Evolutionary conservation across 2,888 invertebrate genomes (phyloP), one percentile per base, ranked within the genome.

Genomic region (Pemphredon lugubris): DNA sequence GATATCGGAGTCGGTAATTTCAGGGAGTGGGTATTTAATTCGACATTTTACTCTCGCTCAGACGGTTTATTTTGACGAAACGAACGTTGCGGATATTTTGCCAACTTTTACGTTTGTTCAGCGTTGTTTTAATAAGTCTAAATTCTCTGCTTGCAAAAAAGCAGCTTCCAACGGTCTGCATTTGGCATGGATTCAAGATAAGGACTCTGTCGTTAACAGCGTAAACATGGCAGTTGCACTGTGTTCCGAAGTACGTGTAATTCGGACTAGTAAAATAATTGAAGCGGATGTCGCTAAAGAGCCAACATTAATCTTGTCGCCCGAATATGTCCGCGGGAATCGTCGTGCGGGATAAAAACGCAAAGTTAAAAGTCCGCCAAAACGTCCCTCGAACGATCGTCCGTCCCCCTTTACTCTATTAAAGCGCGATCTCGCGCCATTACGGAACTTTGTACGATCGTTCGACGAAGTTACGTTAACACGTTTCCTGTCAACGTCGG

Each of bases 181-280:
- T 66, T 75, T 78, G 78, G 78, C 78, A 68, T 32, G 26, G 42
- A 37, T 75, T 75, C 79, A 81, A 77, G 37, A 44, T 32, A 30
- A 37, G 51, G 58, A 42, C 45, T 57, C 47, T 61, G 63, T 60
- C 54, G 54, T 73, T 77, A 79, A 66, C 59, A 53, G 54, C 18
- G 44, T 58, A 53, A 70, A 54, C 32, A 21, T 42, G 39, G 45
- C 40, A 47, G 50, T 21, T 42, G 18, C 14, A 30, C 30, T 39
- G 26, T 57, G 32, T 18, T 13, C 21, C 21, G 32, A 21, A 42
- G 16, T 32, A n/a, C 26, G 11, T 30, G 2, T 16, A 16, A 20
- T 26, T 45, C 18, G 3, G 47, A 47, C 7, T 9, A 7, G 2
- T 20, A n/a, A 40, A 42, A 48, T 2, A 21, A 53, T n/a, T 34